These are phyloP conservation scores for Heterodera carotae DNA, from an alignment of 1,140 invertebrate genomes.

Conservation along the genomic window DNA sequence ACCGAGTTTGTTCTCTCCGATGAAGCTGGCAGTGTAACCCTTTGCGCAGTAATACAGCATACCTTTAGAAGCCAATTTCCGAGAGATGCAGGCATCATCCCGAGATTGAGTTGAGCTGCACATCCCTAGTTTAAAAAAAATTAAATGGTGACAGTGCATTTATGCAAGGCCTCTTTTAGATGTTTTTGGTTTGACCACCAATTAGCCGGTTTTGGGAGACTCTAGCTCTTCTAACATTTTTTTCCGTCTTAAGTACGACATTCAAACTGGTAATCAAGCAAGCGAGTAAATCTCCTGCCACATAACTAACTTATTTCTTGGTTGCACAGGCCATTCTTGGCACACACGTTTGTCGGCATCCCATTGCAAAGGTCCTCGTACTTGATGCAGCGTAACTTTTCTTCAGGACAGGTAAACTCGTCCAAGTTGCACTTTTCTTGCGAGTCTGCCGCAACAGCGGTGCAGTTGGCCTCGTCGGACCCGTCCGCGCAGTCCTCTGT, in stretches of 20 bases:
- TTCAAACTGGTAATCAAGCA: too few relatives aligned
- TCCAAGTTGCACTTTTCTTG: conserved; percentile 41
- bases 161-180: too few relatives aligned
- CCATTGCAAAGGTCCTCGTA: conserved; percentile 48
- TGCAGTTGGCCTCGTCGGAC: conserved; percentile 76
- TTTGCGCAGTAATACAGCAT: conserved; percentile 42
- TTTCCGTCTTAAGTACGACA: too few relatives aligned
- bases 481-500: conserved; percentile 73
- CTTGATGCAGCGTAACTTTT: conserved; percentile 51
- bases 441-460: conserved; percentile 20
- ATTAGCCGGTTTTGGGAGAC: too few relatives aligned
- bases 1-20: not conserved
- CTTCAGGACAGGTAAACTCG: conserved; percentile 52
- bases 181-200: too few relatives aligned
- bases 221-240: too few relatives aligned
- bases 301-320: conserved; percentile 33
- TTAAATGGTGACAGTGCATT: too few relatives aligned
- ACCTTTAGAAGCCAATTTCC: conserved; percentile 27
- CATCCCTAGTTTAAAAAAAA: conserved; percentile 18
- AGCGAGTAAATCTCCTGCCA: not conserved
- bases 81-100: conserved; percentile 47
- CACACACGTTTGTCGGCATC: not conserved
- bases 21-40: conserved; percentile 28
- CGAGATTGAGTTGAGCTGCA: conserved; percentile 10
- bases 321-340: conserved; percentile 30